Percentiles rank a stretch among this genome's conserved stretches.
Conservation (phyloP, 64 coral and sea anemone genomes). For the Hydrozoanthus tunicans region DNA sequence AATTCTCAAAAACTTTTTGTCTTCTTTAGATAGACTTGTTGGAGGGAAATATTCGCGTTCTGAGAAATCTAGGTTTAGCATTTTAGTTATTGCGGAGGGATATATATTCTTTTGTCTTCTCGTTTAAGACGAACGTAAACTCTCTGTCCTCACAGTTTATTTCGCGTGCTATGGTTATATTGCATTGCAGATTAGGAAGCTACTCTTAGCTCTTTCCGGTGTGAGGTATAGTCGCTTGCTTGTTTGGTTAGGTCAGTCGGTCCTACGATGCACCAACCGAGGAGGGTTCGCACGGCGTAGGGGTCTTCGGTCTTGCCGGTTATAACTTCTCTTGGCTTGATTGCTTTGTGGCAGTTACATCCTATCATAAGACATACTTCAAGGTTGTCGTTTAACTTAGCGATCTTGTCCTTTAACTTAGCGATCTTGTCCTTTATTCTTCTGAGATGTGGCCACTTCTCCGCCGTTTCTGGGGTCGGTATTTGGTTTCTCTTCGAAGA, state of each 20-base stretch:
- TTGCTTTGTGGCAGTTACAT: not conserved
- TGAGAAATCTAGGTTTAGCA: not conserved
- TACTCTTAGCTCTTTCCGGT: no score
- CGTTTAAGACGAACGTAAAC: not conserved
- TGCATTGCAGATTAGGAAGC: not conserved
- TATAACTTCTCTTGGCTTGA: not conserved
- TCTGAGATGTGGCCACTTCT: not conserved
- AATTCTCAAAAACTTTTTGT: not conserved
- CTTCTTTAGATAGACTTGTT: not conserved
- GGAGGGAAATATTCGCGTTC: not conserved
- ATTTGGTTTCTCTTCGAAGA: not conserved
- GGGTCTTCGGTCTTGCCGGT: not conserved
- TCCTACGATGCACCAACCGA: constrained; percentile 10
- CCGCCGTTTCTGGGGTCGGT: not conserved
- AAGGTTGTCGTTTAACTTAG: not conserved
- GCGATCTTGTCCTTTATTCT: not conserved
- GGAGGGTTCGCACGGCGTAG: not conserved
- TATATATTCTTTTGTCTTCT: not conserved
- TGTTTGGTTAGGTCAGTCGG: no score
- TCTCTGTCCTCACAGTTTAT: not conserved
- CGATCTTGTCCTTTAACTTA: not conserved
- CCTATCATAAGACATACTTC: not conserved
- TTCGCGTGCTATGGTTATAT: not conserved
- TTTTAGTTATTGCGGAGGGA: not conserved
- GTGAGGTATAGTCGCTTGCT: no score